Evolutionary conservation across 1,140 invertebrate genomes (phyloP).

Genomic region (Dolichoris vasculosae): DNA sequence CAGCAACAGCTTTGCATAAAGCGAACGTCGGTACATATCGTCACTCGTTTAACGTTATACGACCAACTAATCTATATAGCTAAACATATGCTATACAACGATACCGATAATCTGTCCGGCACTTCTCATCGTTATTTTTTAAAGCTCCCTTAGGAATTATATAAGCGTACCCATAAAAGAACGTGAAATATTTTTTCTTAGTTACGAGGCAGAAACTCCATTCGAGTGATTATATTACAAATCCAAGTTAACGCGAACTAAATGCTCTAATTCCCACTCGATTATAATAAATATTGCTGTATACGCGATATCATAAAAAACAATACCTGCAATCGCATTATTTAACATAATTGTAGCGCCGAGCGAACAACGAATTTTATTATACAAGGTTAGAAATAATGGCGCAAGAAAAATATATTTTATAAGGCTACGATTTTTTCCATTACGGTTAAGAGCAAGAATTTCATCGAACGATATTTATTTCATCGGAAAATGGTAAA

Average conservation of each 20-base stretch:
- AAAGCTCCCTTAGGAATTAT: background rate
- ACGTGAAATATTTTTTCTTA: background rate
- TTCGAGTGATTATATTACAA: no score
- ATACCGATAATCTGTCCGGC: background rate
- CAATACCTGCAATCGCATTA: background rate
- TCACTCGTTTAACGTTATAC: background rate
- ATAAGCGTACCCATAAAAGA: background rate
- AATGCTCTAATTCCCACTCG: background rate
- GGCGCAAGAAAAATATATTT: background rate
- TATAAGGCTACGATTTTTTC: background rate
- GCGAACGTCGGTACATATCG: background rate
- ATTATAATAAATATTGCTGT: background rate
- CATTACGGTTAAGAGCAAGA: background rate
- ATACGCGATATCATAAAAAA: background rate
- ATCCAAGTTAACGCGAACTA: no score
- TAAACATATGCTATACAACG: background rate
- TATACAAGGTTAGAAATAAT: constrained; percentile 1
- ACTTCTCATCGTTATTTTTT: background rate
- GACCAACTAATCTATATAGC: background rate
- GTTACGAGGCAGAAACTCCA: no score
- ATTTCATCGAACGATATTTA: background rate
- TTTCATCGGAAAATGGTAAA: constrained; percentile 6
- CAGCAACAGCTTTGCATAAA: no score
- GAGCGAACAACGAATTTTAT: background rate
- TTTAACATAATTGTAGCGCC: background rate